Conservation (phyloP, 2,888 invertebrate genomes). For the Dasypolia templi region DNA sequence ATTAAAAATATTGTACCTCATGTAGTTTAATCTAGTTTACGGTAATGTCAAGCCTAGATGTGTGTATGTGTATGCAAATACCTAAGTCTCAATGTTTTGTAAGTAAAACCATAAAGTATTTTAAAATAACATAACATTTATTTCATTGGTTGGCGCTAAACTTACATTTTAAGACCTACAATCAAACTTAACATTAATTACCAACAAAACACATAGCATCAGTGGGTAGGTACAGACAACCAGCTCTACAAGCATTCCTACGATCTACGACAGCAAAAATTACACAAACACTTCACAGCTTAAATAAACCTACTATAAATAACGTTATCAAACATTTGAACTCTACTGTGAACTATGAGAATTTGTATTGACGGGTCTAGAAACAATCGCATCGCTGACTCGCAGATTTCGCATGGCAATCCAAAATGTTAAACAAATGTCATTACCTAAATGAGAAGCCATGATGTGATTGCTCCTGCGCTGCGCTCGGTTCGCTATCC, state of each 20-base stretch:
- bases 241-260: slow-evolving; percentile 50
- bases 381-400: slow-evolving; percentile 80
- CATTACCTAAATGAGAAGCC: slow-evolving; percentile 73
- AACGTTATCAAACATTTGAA: slow-evolving; percentile 33
- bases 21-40: too few species aligned
- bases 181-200: slow-evolving; percentile 68
- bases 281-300: slow-evolving; percentile 73
- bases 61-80: too few species aligned
- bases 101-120: slow-evolving; percentile 52
- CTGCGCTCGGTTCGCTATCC: slow-evolving; percentile 27
- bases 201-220: slow-evolving; percentile 82
- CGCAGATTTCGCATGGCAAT: slow-evolving; percentile 77
- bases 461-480: slow-evolving; percentile 70
- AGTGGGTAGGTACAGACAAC: slow-evolving; percentile 76
- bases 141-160: slow-evolving; percentile 84
- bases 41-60: neutral
- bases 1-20: too few species aligned
- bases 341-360: slow-evolving; percentile 28
- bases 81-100: neutral
- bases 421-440: slow-evolving; percentile 58
- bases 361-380: slow-evolving; percentile 42
- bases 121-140: slow-evolving; percentile 69
- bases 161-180: slow-evolving; percentile 63
- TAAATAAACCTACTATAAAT: slow-evolving; percentile 55
- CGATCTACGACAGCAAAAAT: slow-evolving; percentile 57